Conservation (phyloP, 2,888 invertebrate genomes). For the Heliconius sara region DNA sequence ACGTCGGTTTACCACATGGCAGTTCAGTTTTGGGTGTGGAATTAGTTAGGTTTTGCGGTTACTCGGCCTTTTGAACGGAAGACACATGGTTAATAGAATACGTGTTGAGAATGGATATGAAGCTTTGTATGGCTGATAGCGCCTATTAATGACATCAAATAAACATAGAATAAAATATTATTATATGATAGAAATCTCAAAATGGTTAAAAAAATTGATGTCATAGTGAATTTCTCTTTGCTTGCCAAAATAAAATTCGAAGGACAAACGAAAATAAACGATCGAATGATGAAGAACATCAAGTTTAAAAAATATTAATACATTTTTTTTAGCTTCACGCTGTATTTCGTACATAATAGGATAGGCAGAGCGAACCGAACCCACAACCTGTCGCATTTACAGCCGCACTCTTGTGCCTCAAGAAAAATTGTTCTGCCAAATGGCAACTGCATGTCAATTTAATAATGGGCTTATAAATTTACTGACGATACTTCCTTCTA, state of each 20-base stretch:
- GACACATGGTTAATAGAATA: conserved; percentile 24
- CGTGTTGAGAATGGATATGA: conserved; percentile 12
- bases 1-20: conserved; percentile 44
- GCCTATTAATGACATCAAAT: background rate
- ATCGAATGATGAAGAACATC: no score
- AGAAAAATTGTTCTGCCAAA: no score
- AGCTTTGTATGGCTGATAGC: background rate
- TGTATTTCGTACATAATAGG: background rate
- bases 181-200: no score
- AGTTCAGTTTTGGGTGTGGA: conserved; percentile 40
- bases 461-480: no score
- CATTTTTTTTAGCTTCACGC: background rate
- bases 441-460: no score
- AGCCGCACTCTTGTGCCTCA: no score
- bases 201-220: no score
- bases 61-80: conserved; percentile 31
- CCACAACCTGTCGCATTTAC: no score
- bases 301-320: background rate
- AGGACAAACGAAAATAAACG: no score
- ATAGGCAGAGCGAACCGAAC: background rate
- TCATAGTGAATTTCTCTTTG: no score
- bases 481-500: no score
- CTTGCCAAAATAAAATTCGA: no score
- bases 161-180: background rate
- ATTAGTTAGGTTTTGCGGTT: conserved; percentile 51